phyloP scores from a whole-genome alignment of 64 coral and sea anemone species.

The Pachyseris speciosa region DNA sequence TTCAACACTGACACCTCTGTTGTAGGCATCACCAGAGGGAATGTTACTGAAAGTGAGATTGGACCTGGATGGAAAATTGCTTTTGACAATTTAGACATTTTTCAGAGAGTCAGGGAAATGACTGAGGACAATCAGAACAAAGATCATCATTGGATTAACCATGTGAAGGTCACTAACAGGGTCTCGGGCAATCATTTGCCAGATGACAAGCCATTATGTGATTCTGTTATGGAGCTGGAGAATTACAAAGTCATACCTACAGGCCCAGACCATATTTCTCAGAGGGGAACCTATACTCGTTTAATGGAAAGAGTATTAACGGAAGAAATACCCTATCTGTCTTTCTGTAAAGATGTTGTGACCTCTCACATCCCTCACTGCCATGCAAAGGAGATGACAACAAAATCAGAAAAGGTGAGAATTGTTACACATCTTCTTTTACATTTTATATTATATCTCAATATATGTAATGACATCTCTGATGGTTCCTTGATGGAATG shows the following conservation, averaged over 20 bases:
- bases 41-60: not conserved
- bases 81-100: constrained; percentile 72
- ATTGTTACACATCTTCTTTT: too few species aligned
- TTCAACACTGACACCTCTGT: not conserved
- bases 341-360: constrained; percentile 20
- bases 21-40: not conserved
- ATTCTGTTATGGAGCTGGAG: constrained; percentile 25
- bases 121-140: constrained; percentile 74
- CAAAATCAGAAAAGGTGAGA: too few species aligned
- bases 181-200: constrained; percentile 51
- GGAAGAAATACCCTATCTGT: constrained; percentile 32
- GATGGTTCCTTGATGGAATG: too few species aligned
- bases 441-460: too few species aligned
- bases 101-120: constrained; percentile 63
- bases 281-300: constrained; percentile 35
- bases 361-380: constrained; percentile 46
- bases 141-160: constrained; percentile 61
- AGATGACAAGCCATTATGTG: constrained; percentile 19
- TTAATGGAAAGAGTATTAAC: constrained; percentile 56
- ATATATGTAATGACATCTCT: too few species aligned
- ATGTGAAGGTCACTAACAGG: constrained; percentile 20
- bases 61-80: constrained; percentile 57
- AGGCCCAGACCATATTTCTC: constrained; percentile 9
- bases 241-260: constrained; percentile 49
- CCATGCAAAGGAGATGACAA: constrained; percentile 1